phyloP scores from a whole-genome alignment of 2,113 vertebrate species.

The Mandrillus leucophaeus region DNA sequence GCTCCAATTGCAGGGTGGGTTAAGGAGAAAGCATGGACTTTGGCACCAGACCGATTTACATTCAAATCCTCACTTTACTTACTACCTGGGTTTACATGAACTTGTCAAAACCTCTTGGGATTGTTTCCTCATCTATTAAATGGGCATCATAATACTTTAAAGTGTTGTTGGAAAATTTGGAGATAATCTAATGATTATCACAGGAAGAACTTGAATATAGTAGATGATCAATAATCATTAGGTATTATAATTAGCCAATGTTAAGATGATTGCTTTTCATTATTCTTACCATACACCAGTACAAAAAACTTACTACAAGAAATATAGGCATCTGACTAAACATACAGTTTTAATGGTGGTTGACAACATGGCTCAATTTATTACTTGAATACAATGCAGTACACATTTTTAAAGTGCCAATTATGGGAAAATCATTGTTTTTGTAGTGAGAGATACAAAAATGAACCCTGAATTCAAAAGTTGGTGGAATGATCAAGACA shows the following conservation, averaged over 20 bases:
- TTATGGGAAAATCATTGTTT: neutral
- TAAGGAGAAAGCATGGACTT: neutral
- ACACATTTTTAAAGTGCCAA: neutral
- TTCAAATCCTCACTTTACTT: neutral
- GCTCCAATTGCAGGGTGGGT: neutral
- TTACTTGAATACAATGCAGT: neutral
- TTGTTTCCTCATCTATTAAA: neutral
- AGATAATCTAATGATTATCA: neutral
- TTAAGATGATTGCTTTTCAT: neutral
- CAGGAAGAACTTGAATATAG: neutral
- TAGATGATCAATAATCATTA: neutral
- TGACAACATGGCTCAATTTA: conserved; percentile 33
- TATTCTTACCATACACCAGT: neutral
- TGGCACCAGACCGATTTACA: neutral
- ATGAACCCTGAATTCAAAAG: neutral
- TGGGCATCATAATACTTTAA: neutral
- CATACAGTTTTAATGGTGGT: neutral
- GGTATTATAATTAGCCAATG: neutral
- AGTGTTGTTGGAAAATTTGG: neutral
- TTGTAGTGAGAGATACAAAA: neutral
- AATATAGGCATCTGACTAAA: neutral
- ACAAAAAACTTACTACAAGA: neutral
- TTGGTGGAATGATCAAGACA: neutral
- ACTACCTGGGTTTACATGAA: neutral
- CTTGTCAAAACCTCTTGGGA: neutral